A percentile compares a stretch with the other conserved stretches of the same genome.
These are phyloP conservation scores for Clunio marinus DNA, from an alignment of 2,888 invertebrate genomes.

Conservation along the genomic window DNA sequence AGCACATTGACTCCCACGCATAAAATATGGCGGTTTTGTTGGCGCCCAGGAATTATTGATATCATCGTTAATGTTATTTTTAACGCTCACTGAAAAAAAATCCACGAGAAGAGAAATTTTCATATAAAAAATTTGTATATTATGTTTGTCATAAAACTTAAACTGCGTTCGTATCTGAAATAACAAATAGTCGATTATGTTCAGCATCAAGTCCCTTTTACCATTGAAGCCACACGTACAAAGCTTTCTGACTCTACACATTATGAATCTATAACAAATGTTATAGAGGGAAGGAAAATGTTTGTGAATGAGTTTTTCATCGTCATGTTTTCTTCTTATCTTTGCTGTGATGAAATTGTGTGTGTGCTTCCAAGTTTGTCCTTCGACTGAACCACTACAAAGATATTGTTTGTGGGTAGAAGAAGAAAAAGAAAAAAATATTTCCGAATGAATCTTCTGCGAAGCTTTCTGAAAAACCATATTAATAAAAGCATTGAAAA, in stretches of 20 bases:
- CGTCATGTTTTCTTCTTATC: not conserved
- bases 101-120: not conserved
- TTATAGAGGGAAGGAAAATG: not conserved
- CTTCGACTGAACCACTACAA: not conserved
- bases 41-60: conserved; percentile 17
- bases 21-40: conserved; percentile 6
- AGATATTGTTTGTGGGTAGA: too few relatives aligned
- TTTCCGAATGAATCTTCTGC: too few relatives aligned
- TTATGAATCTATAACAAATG: conserved; percentile 28
- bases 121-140: not conserved
- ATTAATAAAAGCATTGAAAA: too few relatives aligned
- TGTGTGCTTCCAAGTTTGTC: not conserved
- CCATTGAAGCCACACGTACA: conserved; percentile 29
- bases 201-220: not conserved
- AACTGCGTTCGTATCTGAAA: not conserved
- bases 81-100: too few relatives aligned
- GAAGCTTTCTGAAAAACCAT: too few relatives aligned
- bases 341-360: not conserved
- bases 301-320: conserved; percentile 16
- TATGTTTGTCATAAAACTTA: not conserved
- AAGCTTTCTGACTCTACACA: conserved; percentile 5
- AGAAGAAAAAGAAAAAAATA: too few relatives aligned
- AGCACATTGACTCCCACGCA: too few relatives aligned
- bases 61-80: not conserved
- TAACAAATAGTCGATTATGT: conserved; percentile 5